These are phyloP conservation scores for Brienomyrus longianalis DNA, from an alignment of 2,113 vertebrate genomes.

Conservation along the genomic window DNA sequence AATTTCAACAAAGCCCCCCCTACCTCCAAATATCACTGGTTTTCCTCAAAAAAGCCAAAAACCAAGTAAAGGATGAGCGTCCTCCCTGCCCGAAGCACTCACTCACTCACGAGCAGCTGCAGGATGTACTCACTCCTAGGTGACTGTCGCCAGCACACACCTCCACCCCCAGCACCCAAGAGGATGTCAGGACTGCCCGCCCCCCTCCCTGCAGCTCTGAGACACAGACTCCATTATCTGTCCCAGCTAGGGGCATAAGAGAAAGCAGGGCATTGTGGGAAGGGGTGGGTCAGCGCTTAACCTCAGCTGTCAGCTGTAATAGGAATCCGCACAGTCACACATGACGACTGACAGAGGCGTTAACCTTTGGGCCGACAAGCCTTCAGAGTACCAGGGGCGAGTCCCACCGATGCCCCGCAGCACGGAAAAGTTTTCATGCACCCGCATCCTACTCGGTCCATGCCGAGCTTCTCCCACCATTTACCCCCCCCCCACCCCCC, in stretches of 20 bases:
- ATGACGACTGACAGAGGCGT: constrained; percentile 47
- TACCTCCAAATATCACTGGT: not conserved
- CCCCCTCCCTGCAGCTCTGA: constrained; percentile 17
- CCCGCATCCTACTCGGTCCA: not conserved
- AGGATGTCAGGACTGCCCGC: constrained; percentile 15
- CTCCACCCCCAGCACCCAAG: constrained; percentile 35
- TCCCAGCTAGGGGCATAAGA: not conserved
- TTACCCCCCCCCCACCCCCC: not conserved
- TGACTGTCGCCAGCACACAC: constrained; percentile 38
- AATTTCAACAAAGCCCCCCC: constrained; percentile 20
- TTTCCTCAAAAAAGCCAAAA: not conserved
- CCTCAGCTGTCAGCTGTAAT: constrained; percentile 53
- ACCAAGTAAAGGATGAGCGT: not conserved
- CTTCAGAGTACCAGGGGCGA: not conserved
- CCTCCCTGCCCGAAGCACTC: not conserved
- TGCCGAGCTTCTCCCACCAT: not conserved
- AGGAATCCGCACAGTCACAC: constrained; percentile 53
- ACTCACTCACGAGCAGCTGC: not conserved
- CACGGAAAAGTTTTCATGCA: not conserved
- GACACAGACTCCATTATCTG: constrained; percentile 6
- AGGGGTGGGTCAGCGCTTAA: constrained; percentile 41
- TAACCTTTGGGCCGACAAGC: constrained; percentile 28
- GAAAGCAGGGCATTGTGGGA: constrained; percentile 22
- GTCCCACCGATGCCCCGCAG: not conserved
- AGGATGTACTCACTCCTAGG: constrained; percentile 37